Evolutionary conservation across 1,140 invertebrate species (phyloP), one percentile per base, ranked within the genome.

Genomic region (Euura lappo): DNA sequence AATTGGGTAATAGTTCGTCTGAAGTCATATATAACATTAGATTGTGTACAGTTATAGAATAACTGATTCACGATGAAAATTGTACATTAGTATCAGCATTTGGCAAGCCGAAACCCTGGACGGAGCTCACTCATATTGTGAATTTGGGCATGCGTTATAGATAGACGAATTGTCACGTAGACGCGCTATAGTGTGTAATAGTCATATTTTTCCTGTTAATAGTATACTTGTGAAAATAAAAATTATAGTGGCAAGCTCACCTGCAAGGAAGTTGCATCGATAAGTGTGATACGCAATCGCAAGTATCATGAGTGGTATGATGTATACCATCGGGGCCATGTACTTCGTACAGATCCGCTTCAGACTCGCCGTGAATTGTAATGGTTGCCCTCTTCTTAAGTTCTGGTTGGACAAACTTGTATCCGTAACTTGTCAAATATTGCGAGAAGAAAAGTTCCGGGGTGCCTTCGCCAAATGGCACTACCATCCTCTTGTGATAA

Each of bases 181-280:
- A 7, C 47, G 6, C 47, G 47, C 6, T 28, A 28, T 1, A 28
- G 28, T 28, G 28, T 28, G 28, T 28, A 28, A 28, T 28, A 28
- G 0, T 28, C 28, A 28, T 28, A 28, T 28, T 28, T 28, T 28
- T 28, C 28, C 28, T 28, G 28, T 28, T 28, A 28, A 28, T 28
- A 51, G 47, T 51, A 7, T 2, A 28, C 28, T 11, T 8, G 66
- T 72, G 11, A n/a, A 45, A 28, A 72, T 13, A 8, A 43, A 67
- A n/a, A 67, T 42, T 6, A 67, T 66, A 10, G 44, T 47, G 65
- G 8, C 28, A 6, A 44, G 43, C 44, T 72, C n/a, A 74, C 72
- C 68, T 69, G 69, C 72, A 74, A 7, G 72, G 72, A 28, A 74
- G 64, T 11, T 45, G 65, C 72, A 74, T 74, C 46, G 68, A 51